Conservation (phyloP, 2,113 vertebrate genomes). For the Callochromis pleurospilus region DNA sequence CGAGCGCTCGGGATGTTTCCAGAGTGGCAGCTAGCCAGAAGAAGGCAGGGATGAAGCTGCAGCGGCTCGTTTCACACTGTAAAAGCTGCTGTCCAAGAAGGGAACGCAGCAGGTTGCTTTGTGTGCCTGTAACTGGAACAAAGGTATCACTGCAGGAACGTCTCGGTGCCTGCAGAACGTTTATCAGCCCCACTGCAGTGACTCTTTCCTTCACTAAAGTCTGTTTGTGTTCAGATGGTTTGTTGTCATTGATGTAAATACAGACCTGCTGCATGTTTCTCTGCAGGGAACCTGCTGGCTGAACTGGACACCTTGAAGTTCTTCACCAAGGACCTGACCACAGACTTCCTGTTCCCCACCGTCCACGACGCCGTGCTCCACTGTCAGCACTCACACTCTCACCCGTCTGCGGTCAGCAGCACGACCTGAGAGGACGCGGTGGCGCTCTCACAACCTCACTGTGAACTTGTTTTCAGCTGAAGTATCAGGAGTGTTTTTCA, state of each 20-base stretch:
- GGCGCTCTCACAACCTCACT: no score
- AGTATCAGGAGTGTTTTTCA: neutral
- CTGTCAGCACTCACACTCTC: conserved; percentile 50
- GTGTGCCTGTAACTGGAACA: neutral
- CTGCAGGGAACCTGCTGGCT: conserved; percentile 74
- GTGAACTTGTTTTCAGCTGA: neutral
- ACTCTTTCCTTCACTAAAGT: neutral
- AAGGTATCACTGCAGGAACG: neutral
- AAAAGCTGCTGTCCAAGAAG: neutral
- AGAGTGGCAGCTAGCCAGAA: neutral
- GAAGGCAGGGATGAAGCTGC: neutral
- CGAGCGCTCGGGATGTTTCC: neutral
- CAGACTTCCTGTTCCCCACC: conserved; percentile 80
- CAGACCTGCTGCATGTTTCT: neutral
- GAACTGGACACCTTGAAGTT: conserved; percentile 81
- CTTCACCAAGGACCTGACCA: conserved; percentile 72
- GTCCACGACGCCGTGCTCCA: conserved; percentile 86
- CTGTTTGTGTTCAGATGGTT: neutral
- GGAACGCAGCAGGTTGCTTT: neutral
- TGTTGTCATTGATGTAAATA: neutral
- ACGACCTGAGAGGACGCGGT: neutral
- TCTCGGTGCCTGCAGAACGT: neutral
- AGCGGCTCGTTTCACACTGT: neutral
- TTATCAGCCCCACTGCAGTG: neutral
- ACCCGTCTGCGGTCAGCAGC: neutral